Evolutionary conservation across 2,797 vertebrate genomes (phyloP).

Genomic region (Acrossocheilus wenchowensis): DNA sequence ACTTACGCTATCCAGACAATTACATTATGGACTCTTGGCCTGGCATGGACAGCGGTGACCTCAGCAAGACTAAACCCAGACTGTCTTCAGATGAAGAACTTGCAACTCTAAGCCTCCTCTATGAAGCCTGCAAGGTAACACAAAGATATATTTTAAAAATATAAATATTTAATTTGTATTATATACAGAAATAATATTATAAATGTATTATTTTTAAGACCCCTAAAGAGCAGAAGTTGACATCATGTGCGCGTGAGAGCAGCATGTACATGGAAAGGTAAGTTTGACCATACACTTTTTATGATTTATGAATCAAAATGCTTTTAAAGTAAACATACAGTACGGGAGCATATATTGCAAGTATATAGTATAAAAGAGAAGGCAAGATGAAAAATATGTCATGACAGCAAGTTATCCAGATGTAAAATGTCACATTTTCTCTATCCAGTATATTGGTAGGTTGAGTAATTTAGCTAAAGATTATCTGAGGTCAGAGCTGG

Average conservation of each 20-base stretch:
- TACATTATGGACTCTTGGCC: conserved; percentile 90
- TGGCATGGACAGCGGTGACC: conserved; percentile 82
- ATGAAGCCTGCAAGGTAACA: conserved; percentile 92
- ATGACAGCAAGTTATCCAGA: not conserved
- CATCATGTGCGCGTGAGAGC: conserved; percentile 71
- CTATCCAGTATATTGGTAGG: conserved; percentile 25
- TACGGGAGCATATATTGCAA: not conserved
- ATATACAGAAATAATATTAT: not conserved
- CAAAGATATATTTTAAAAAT: not conserved
- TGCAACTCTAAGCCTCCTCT: conserved; percentile 87
- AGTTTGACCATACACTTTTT: conserved; percentile 13
- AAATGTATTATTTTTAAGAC: conserved; percentile 70
- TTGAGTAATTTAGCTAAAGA: conserved; percentile 63
- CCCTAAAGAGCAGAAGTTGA: conserved; percentile 88
- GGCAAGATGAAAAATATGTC: conserved; percentile 30
- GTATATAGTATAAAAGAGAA: not conserved
- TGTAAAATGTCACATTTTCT: conserved; percentile 35
- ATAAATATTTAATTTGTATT: not conserved
- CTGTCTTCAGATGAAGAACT: conserved; percentile 88
- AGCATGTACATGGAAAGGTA: conserved; percentile 90
- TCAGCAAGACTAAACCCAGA: conserved; percentile 86
- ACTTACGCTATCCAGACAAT: conserved; percentile 83
- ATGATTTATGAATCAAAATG: not conserved
- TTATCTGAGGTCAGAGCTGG: conserved; percentile 64
- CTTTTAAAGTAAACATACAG: not conserved